Evolutionary conservation across 1,140 invertebrate genomes (phyloP), one percentile per base, ranked within the genome.

Genomic region (Drosophila parvula): DNA sequence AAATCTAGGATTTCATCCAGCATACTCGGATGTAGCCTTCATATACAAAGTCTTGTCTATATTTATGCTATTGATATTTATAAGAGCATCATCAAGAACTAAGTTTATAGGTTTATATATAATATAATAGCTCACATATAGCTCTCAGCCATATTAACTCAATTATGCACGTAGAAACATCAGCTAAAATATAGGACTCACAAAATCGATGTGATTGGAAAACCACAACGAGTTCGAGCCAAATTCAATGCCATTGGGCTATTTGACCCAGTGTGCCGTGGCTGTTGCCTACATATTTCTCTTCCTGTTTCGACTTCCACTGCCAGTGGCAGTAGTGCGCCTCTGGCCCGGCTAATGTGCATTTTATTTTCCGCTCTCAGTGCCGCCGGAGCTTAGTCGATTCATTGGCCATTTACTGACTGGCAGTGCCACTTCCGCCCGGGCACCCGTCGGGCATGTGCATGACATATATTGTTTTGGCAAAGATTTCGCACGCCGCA

Each of bases 401-500:
- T 84, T 88, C 83, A 65, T 88, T 86, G 83, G 79, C 79, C 83
- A 79, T 79, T 86, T 86, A 73, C 67, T 38, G 40, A n/a, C 50
- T 50, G 32, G 28, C 34, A 58, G 36, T 71, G 62, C 48, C 57
- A 44, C 43, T 58, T 79, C 59, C 59, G 59, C 59, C 59, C 73
- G 40, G 34, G 43, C 45, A n/a, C 22, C 48, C n/a, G 41, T 47
- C 51, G 59, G 58, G 58, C 44, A 55, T 78, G 78, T 85, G 53
- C 82, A 89, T 89, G 80, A 84, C 80, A 89, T 89, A 89, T 88
- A 89, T 88, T 88, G 80, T 84, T 80, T 74, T 80, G 64, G 69
- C 47, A 78, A 79, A 82, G 78, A 75, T 78, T 82, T 83, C 73
- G 73, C 74, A 64, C 74, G 74, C 81, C 81, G 50, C 70, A 82